Percentiles rank a stretch among this genome's conserved stretches.
Conservation (phyloP, 1,140 invertebrate genomes). For the Uloborus diversus region DNA sequence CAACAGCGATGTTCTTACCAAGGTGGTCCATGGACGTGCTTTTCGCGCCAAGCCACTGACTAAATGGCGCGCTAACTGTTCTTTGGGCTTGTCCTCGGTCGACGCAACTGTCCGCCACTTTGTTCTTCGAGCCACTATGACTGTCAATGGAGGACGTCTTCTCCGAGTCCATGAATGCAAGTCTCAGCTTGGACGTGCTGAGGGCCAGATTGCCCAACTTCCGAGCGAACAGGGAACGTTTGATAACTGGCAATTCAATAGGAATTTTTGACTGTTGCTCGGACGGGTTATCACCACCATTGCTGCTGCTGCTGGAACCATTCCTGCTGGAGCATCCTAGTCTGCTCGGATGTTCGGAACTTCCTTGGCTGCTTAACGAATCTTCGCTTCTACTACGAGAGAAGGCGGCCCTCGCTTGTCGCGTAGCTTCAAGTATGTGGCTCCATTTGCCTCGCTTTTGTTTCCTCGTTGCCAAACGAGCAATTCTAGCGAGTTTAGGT, state of each 20-base stretch:
- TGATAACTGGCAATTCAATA: constrained; percentile 15
- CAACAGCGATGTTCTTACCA: not conserved
- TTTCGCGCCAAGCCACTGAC: constrained; percentile 30
- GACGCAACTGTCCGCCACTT: constrained; percentile 1
- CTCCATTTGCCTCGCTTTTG: constrained; percentile 49
- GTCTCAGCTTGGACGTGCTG: constrained; percentile 27
- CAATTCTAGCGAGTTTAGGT: constrained; percentile 45
- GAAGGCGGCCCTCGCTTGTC: constrained; percentile 52
- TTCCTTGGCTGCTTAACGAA: constrained; percentile 55
- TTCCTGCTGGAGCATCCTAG: constrained; percentile 16
- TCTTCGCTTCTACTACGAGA: constrained; percentile 55
- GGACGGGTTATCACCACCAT: not conserved
- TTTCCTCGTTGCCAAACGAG: constrained; percentile 49
- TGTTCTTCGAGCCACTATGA: not conserved
- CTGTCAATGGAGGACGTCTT: not conserved
- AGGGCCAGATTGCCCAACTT: constrained; percentile 46
- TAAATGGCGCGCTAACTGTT: constrained; percentile 49
- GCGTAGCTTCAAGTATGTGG: constrained; percentile 56
- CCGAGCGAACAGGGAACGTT: constrained; percentile 39
- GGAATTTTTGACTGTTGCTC: not conserved
- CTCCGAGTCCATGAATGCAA: constrained; percentile 25
- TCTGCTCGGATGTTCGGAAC: constrained; percentile 28
- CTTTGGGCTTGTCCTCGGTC: constrained; percentile 41
- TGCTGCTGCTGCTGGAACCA: constrained; percentile 42
- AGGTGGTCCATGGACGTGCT: constrained; percentile 36